Conservation (phyloP, 2,113 vertebrate species). For the Petaurus breviceps region DNA sequence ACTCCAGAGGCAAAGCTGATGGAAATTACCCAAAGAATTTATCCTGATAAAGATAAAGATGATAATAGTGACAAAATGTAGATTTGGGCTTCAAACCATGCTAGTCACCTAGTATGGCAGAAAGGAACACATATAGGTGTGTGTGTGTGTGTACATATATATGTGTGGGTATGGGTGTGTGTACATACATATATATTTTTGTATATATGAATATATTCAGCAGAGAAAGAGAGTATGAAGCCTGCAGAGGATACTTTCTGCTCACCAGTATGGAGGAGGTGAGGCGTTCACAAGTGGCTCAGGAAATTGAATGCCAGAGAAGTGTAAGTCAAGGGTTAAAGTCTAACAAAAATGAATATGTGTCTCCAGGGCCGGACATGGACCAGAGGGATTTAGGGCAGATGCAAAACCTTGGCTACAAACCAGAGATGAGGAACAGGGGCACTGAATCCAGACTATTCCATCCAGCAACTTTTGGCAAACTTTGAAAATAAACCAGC, state of each 20-base stretch:
- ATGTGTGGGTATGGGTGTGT: background rate
- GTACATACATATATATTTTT: background rate
- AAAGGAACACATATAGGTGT: background rate
- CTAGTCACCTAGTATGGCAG: background rate
- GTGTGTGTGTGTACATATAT: no score
- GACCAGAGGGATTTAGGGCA: constrained; percentile 52
- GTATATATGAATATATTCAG: background rate
- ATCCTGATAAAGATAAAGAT: background rate
- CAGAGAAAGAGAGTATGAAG: background rate
- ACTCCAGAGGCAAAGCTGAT: background rate
- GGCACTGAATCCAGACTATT: constrained; percentile 61
- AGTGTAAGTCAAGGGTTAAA: constrained; percentile 51
- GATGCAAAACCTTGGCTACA: constrained; percentile 23
- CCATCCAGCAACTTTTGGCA: constrained; percentile 41
- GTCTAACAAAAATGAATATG: constrained; percentile 44
- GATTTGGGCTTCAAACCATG: background rate
- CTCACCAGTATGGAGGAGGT: background rate
- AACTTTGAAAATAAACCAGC: constrained; percentile 53
- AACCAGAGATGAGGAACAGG: constrained; percentile 36
- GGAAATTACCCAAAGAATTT: background rate
- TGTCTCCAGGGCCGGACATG: constrained; percentile 25
- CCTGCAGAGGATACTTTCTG: background rate
- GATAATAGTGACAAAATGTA: background rate
- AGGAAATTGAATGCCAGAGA: background rate
- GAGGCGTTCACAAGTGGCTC: background rate